Base-by-base conservation (phyloP, 2,113 vertebrate genomes). In the Chinchilla lanigera region DNA sequence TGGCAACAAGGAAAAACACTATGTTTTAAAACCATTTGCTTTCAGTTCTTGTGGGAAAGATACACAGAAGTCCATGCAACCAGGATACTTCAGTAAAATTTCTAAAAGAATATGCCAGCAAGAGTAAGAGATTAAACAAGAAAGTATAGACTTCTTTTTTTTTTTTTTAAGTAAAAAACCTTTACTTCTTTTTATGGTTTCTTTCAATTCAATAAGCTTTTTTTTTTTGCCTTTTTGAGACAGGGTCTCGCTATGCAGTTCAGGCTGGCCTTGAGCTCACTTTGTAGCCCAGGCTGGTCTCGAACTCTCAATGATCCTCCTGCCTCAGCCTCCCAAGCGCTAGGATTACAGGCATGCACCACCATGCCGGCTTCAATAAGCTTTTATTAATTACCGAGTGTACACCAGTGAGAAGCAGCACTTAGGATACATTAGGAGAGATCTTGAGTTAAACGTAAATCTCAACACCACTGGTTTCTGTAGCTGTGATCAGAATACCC, bases 381-480 rank as follows among this genome's bases (percentile, higher is more conserved):
- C 50, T 81, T 14, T 47, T 58, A 86, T n/a, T 47, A 69, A 69
- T 38, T 10, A 13, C 50, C 52, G 60, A 56, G 41, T 69, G 28
- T 38, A 81, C 1, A 71, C 30, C 30, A 58, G 58, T 7, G 19
- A 86, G 77, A 24, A 82, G 85, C 26, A 28, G 33, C 41, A 60
- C 47, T 50, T 50, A 50, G 41, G 33, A 56, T 33, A 35, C 30
- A 19, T 11, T 10, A n/a, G 7, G n/a, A 75, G 30, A 75, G 12
- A 33, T 80, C 56, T 50, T 60, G 30, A 65, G 41, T 65, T 96
- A 89, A 93, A 88, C 63, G 69, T 54, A 86, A 78, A 96, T 61
- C 58, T 65, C 30, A 90, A 65, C 17, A 78, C 28, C 12, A 60
- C 5, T 35, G 26, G 41, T 92, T 92, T 94, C 95, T 91, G n/a